phyloP scores from a whole-genome alignment of 2,113 vertebrate genomes.

The Hoplias malabaricus region DNA sequence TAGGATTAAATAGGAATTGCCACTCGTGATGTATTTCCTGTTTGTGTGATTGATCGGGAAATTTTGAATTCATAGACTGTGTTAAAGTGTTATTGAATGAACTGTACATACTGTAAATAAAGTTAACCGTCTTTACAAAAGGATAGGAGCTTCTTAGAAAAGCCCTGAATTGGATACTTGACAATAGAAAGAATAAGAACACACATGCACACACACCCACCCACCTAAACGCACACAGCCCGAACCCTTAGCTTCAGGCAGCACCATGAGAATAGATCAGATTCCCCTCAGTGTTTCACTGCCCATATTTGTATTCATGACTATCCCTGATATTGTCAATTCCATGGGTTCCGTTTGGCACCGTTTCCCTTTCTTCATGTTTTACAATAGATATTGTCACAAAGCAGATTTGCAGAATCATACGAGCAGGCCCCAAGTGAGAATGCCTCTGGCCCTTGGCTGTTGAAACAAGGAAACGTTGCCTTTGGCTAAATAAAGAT shows the following conservation, averaged over 20 bases:
- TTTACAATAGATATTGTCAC: background rate
- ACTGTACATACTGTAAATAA: background rate
- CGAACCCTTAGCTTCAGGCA: background rate
- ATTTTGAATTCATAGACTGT: background rate
- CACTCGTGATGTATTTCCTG: background rate
- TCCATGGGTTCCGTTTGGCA: background rate
- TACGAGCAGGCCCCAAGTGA: background rate
- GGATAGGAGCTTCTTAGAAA: background rate
- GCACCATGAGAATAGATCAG: background rate
- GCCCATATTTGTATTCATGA: background rate
- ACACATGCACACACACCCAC: background rate
- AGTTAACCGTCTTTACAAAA: background rate
- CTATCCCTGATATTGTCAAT: background rate
- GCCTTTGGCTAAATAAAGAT: conserved; percentile 14
- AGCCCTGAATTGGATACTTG: background rate
- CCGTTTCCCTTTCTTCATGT: background rate
- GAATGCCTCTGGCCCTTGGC: background rate
- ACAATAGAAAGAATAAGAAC: background rate
- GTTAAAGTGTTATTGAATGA: background rate
- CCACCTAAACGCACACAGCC: background rate
- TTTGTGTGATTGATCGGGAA: background rate
- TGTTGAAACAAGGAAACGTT: background rate
- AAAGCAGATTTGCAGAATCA: background rate
- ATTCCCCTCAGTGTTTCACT: background rate
- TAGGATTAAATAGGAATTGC: background rate